phyloP scores from a whole-genome alignment of 2,888 invertebrate genomes.

The Hypolimnas misippus region DNA sequence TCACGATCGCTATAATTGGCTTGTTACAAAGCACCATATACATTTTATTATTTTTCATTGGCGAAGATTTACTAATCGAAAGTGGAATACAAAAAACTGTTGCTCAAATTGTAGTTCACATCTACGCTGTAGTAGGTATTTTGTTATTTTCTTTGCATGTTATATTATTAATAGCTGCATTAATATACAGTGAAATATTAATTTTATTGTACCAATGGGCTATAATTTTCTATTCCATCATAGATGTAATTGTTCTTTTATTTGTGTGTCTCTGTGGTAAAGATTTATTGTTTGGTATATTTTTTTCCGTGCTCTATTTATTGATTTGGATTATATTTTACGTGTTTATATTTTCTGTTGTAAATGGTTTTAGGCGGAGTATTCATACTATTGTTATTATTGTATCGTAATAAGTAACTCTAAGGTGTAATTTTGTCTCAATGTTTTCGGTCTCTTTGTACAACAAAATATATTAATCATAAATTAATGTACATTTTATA shows the following conservation, averaged over 20 bases:
- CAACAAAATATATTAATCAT: too few species aligned
- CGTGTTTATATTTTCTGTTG: constrained; percentile 52
- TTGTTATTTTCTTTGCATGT: constrained; percentile 51
- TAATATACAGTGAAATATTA: constrained; percentile 56
- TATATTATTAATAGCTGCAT: constrained; percentile 53
- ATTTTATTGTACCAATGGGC: constrained; percentile 61
- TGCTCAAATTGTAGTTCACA: constrained; percentile 47
- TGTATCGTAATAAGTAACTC: constrained; percentile 44
- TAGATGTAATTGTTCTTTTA: constrained; percentile 50
- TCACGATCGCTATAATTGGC: constrained; percentile 55
- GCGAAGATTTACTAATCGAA: constrained; percentile 42
- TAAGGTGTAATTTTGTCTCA: too few species aligned
- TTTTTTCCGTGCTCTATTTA: constrained; percentile 44
- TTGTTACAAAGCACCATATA: constrained; percentile 51
- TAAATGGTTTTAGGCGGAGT: constrained; percentile 63
- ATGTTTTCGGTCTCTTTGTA: too few species aligned
- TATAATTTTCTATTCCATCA: constrained; percentile 48
- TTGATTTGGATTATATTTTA: constrained; percentile 55
- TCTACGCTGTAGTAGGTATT: constrained; percentile 55
- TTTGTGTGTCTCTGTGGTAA: constrained; percentile 37
- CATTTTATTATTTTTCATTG: constrained; percentile 46
- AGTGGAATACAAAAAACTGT: constrained; percentile 40
- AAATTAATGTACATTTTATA: too few species aligned
- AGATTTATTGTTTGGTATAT: constrained; percentile 37
- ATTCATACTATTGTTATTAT: constrained; percentile 61